phyloP scores from a whole-genome alignment of 2,888 invertebrate species.

The Zelleria hepariella region DNA sequence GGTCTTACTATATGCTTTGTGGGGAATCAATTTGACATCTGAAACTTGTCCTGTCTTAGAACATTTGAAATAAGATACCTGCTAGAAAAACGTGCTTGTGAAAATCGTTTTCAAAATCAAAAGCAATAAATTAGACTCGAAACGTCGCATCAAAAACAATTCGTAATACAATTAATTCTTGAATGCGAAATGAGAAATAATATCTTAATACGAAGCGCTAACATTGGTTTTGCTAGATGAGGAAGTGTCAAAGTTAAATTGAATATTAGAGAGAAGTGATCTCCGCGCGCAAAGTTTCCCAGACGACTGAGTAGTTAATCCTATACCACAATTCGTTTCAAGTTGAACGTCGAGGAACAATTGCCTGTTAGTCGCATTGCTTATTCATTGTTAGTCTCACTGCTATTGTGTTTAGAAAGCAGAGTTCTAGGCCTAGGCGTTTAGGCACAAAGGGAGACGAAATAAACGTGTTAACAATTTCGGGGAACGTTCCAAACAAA shows the following conservation, averaged over 20 bases:
- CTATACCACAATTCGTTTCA: conserved; percentile 60
- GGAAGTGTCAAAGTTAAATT: conserved; percentile 72
- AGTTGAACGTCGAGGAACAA: conserved; percentile 51
- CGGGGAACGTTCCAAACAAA: not conserved
- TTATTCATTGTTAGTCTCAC: conserved; percentile 43
- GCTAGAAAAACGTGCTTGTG: too few relatives aligned
- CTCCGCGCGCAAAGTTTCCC: conserved; percentile 50
- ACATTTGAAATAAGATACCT: too few relatives aligned
- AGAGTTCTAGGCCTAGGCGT: not conserved
- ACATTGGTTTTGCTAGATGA: conserved; percentile 55
- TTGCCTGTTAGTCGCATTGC: conserved; percentile 48
- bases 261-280: conserved; percentile 69
- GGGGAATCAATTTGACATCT: not conserved
- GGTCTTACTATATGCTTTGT: not conserved
- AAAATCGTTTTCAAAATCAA: too few relatives aligned
- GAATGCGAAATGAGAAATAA: conserved; percentile 30
- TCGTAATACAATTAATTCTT: not conserved
- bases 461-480: conserved; percentile 5
- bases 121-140: not conserved
- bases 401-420: not conserved
- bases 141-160: not conserved
- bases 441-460: not conserved
- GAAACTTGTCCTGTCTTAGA: too few relatives aligned
- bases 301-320: conserved; percentile 65
- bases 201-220: conserved; percentile 50